These are phyloP conservation scores for Lordiphosa fenestrarum DNA, from an alignment of 2,888 invertebrate species.

Conservation along the genomic window DNA sequence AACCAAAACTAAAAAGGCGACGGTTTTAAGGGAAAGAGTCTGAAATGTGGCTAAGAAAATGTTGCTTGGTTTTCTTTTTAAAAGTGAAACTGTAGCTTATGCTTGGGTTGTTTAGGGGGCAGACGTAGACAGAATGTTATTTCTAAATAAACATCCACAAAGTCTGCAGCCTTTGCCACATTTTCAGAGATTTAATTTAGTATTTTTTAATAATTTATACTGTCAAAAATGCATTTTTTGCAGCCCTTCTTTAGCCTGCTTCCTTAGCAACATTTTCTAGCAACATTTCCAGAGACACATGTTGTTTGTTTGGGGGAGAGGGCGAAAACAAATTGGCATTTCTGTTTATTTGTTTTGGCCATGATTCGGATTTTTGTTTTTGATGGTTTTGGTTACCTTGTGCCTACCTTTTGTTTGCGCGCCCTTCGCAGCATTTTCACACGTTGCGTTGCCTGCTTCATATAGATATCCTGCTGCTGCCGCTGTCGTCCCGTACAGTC, in stretches of 20 bases:
- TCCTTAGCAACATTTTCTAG: no score
- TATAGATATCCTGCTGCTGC: constrained; percentile 71
- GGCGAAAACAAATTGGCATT: background rate
- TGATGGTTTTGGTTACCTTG: constrained; percentile 13
- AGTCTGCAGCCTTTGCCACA: no score
- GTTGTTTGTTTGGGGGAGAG: no score
- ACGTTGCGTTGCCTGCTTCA: constrained; percentile 79
- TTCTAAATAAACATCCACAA: no score
- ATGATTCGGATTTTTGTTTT: constrained; percentile 17
- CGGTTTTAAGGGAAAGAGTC: background rate
- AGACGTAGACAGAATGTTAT: no score
- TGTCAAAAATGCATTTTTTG: no score
- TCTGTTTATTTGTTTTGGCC: constrained; percentile 22
- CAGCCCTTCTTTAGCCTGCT: no score
- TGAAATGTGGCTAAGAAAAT: constrained; percentile 1
- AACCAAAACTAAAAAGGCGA: constrained; percentile 22
- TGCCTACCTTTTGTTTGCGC: constrained; percentile 79
- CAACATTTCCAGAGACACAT: no score
- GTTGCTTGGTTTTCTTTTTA: background rate
- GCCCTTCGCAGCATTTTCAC: constrained; percentile 80
- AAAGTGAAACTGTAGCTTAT: no score
- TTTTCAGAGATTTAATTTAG: no score
- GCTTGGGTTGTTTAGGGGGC: no score
- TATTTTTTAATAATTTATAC: no score
- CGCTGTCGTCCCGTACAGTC: constrained; percentile 45